These are phyloP conservation scores for Brachycybe producta DNA, from an alignment of 2,888 invertebrate species.

Conservation along the genomic window DNA sequence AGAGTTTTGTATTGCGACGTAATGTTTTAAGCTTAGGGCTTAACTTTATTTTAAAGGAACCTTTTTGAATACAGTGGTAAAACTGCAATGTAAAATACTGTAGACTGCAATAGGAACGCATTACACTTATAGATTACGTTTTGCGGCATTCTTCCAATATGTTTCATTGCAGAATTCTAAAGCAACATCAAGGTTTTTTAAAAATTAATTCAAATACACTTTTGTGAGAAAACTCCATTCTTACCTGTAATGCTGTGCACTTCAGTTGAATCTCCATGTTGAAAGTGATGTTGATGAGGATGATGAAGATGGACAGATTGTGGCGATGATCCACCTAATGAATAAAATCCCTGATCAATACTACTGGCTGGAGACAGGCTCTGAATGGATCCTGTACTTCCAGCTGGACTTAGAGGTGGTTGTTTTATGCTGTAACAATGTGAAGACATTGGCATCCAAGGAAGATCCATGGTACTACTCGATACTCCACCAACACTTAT, in stretches of 20 bases:
- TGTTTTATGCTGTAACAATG: background rate
- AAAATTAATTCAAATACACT: no score
- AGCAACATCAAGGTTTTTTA: no score
- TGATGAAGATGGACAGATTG: background rate
- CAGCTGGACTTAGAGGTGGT: constrained; percentile 2
- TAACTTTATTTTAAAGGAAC: no score
- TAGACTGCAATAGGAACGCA: no score
- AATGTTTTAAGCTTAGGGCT: no score
- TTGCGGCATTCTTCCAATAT: no score
- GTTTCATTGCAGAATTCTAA: no score
- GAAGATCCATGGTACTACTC: background rate
- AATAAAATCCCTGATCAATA: background rate
- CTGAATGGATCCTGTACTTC: constrained; percentile 7
- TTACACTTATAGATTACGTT: no score
- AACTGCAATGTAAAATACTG: no score
- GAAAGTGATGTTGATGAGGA: constrained; percentile 2
- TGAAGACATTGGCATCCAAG: background rate
- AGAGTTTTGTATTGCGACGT: no score
- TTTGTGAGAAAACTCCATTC: no score
- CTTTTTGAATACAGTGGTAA: no score
- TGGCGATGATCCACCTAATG: background rate
- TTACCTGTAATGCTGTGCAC: background rate
- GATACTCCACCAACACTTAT: background rate
- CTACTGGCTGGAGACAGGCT: background rate
- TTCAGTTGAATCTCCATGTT: background rate